Conservation (phyloP, 2,888 invertebrate species). For the Adelognathus sp. region DNA sequence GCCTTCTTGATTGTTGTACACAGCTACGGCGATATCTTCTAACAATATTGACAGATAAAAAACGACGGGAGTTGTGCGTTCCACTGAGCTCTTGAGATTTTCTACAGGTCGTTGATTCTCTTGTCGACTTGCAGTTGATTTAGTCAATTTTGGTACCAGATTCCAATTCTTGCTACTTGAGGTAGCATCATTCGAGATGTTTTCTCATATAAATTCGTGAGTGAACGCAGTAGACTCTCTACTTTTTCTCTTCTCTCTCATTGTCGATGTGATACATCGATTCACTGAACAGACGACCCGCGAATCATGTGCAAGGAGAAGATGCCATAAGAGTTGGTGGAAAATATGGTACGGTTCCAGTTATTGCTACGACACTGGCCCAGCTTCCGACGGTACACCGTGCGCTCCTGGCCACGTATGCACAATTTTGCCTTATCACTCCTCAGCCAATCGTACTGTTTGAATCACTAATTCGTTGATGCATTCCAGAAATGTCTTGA, state of each 20-base stretch:
- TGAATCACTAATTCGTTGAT: background rate
- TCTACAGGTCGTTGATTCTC: no score
- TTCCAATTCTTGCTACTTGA: no score
- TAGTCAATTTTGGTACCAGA: no score
- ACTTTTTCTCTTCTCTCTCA: background rate
- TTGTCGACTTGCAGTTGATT: no score
- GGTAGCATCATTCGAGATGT: no score
- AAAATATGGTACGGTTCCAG: background rate
- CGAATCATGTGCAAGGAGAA: background rate
- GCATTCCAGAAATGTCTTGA: background rate
- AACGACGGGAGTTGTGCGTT: no score
- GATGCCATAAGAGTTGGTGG: background rate
- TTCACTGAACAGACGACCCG: background rate
- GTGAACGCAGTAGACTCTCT: no score
- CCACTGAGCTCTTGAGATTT: no score
- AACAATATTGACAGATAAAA: no score
- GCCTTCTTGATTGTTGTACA: no score
- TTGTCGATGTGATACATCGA: background rate
- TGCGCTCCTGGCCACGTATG: background rate
- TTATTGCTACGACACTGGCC: background rate
- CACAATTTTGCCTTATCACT: background rate
- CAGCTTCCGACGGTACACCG: constrained; percentile 7
- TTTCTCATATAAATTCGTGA: no score
- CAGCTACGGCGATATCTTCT: no score
- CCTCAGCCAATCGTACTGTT: background rate